phyloP scores from a whole-genome alignment of 1,140 invertebrate species.

The Idris sp. region DNA sequence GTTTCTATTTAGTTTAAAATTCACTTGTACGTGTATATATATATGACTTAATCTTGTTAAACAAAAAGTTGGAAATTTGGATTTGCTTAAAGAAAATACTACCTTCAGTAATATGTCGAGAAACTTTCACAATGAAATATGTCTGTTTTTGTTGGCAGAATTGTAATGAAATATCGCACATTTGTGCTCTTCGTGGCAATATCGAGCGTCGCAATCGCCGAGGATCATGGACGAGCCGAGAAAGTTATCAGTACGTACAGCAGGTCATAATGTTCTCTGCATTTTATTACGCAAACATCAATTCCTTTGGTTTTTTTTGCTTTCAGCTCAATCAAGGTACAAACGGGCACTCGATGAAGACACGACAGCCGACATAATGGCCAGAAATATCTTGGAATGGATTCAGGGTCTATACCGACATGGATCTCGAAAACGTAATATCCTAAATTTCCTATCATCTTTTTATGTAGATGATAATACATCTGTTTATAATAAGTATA shows the following conservation, averaged over 20 bases:
- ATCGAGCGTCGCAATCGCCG: constrained; percentile 61
- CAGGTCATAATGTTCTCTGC: neutral
- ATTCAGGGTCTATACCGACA: constrained; percentile 84
- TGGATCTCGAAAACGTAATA: constrained; percentile 84
- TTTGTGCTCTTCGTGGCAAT: constrained; percentile 65
- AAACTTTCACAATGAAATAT: constrained; percentile 56
- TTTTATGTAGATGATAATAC: no score
- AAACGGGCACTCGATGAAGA: constrained; percentile 64
- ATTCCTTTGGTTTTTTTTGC: constrained; percentile 9
- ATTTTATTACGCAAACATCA: constrained; percentile 9
- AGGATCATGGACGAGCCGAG: constrained; percentile 63
- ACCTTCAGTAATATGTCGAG: no score
- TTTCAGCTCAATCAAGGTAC: constrained; percentile 65
- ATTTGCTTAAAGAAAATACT: no score
- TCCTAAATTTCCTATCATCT: no score
- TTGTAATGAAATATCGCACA: constrained; percentile 66
- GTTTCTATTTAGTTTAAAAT: no score
- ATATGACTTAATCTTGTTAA: no score
- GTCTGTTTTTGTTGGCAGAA: constrained; percentile 58
- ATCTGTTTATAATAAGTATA: no score
- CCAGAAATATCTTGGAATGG: constrained; percentile 85
- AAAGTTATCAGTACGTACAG: constrained; percentile 61
- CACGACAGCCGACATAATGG: constrained; percentile 82
- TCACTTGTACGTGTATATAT: no score
- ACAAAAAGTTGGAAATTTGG: no score